Evolutionary conservation across 2,797 vertebrate genomes (phyloP), one percentile per base, ranked within the genome.

Genomic region (Tenualosa ilisha): DNA sequence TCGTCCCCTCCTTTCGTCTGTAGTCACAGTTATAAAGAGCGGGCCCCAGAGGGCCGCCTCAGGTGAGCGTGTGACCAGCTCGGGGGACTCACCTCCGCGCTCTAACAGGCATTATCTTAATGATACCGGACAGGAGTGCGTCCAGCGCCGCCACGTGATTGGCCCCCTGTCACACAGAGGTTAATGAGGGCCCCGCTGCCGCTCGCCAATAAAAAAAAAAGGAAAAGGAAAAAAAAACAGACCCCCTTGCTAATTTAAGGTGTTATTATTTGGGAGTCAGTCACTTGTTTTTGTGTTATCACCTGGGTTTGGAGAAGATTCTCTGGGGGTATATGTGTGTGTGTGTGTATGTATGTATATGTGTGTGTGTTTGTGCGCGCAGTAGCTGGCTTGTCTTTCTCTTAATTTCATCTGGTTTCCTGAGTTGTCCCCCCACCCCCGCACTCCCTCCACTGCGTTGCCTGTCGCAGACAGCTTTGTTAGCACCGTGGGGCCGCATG

Each of bases 101-200:
- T 90, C 86, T 90, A 88, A 88, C 81, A 84, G 72, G 81, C 88
- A 92, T 92, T 92, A 89, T 83, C 83, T 85, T 91, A 92, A 85
- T 89, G 86, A 82, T 86, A 81, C 90, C 84, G 89, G 93, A 86
- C 83, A 91, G 86, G 88, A 56, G 79, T 84, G n/a, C 88, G 46
- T 72, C 82, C 88, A 91, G 82, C 84, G 68, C 84, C 63, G 84
- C 81, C 82, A 84, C 53, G 85, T 92, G 87, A 84, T 61, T 91
- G 88, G 17, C 91, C 86, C 87, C 84, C 83, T 87, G 88, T 91
- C 87, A 90, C 89, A 87, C 79, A 82, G 81, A 90, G 88, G 89
- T 89, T 90, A 93, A 51, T 54, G 86, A 87, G 89, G 84, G 72
- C 86, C 81, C 68, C 3, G 79, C 72, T 86, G 26, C 86, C 86